Base-by-base conservation (phyloP, 2,113 vertebrate species). In the Oxygymnocypris stewartii region DNA sequence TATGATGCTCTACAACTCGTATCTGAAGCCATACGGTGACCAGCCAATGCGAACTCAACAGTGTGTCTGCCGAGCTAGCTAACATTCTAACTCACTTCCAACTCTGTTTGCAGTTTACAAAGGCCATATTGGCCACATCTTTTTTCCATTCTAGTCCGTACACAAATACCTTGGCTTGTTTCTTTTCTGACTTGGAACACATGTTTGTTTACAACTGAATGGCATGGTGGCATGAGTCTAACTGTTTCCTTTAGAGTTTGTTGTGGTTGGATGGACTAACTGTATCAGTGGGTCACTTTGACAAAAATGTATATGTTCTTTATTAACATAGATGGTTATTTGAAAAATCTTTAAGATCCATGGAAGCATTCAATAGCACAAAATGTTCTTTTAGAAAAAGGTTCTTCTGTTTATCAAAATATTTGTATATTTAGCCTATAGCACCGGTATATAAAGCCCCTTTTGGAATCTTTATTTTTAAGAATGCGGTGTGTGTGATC, bases 171-270 rank as follows among this genome's bases (percentile, higher is more conserved):
- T 42, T 23, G 9, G 71, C 35, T 10, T 12, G 37, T 74, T 74
- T 74, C 7, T 73, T 73, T 73, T 73, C 35, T 73, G 16, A 73
- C 4, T 73, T 73, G 18, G 69, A 73, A 73, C 35, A 73, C 31
- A 71, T 42, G 37, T 42, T 42, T 74, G 71, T 74, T 74, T 74
- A n/a, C 37, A 74, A 12, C 71, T 42, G 8, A 42, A 31, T 42
- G 37, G 1, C 61, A 65, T 23, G 18, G 13, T 71, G 35, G 1
- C 10, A 25, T 23, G 37, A 42, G 71, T 42, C 10, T n/a, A n/a
- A n/a, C n/a, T 5, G 4, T 74, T 74, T 40, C 23, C 18, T 11
- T 44, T 10, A 42, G 37, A 44, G 40, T 44, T n/a, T n/a, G 20
- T 13, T 74, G 9, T 44, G 11, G 42, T 25, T 6, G 23, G 73